Percentiles rank a stretch among this genome's conserved stretches.
These are phyloP conservation scores for Accipiter cooperii DNA, from an alignment of 2,113 vertebrate species.

Conservation along the genomic window DNA sequence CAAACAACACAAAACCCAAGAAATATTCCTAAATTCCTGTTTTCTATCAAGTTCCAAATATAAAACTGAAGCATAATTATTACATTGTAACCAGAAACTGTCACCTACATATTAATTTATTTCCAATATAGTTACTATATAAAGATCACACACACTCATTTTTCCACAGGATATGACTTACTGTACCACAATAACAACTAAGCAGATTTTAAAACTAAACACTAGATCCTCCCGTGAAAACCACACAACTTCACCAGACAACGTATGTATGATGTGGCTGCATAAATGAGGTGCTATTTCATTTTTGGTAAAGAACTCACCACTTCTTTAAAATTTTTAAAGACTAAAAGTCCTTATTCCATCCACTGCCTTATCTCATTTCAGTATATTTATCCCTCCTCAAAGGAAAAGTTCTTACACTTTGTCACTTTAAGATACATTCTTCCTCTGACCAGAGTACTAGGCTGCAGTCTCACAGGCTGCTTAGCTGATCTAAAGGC, in stretches of 20 bases:
- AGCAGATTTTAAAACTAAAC: background rate
- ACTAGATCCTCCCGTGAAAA: background rate
- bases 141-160: background rate
- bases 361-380: background rate
- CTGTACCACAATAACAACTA: background rate
- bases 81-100: background rate
- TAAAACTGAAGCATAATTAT: background rate
- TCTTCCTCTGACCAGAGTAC: accelerated
- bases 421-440: background rate
- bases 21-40: background rate
- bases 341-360: background rate
- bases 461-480: no score
- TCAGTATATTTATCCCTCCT: background rate
- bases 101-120: background rate
- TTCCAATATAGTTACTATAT: background rate
- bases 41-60: background rate
- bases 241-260: background rate
- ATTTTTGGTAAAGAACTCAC: background rate
- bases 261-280: accelerated
- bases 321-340: background rate
- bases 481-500: no score
- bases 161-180: background rate
- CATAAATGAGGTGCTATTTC: background rate
- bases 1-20: background rate
- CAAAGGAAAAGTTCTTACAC: background rate